Evolutionary conservation across 2,888 invertebrate species (phyloP), one percentile per base, ranked within the genome.

Genomic region (Sarcophaga carnaria): DNA sequence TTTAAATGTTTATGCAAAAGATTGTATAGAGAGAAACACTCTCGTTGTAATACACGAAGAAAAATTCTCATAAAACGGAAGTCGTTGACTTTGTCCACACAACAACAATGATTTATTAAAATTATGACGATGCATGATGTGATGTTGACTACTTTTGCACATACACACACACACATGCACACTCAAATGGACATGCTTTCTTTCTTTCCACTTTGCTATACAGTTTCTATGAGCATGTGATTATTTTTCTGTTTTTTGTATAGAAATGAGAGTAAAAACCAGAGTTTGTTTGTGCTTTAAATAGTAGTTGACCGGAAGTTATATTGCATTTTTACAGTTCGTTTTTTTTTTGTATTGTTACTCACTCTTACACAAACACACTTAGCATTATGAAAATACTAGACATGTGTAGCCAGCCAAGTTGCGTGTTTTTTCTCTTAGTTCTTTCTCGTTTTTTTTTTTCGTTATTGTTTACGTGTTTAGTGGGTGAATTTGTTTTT

Each of bases 51-150:
- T 54, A 37, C 62, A 14, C 27, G 66, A 83, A 37, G 83, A 83
- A 78, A 62, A 72, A 47, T 87, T 81, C 86, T 80, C 86, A 75
- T 80, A 81, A 85, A 91, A 88, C 92, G 92, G 92, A 92, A 91
- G 91, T 91, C 91, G 91, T 91, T 91, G 91, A 92, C 91, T 91
- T 90, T 90, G 88, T 85, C 78, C 72, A 83, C 82, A 82, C 49
- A 78, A 60, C 62, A 83, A 74, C 85, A 78, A 74, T 82, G 87
- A 82, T 85, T 85, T 85, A 69, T 59, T 59, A 64, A 76, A 80
- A 77, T 77, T 85, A 76, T 80, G 71, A 84, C 75, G 49, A 74
- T 49, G 60, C 75, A 71, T 71, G 71, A 77, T 72, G 45, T 77
- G 64, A 71, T 72, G 49, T 72, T 66, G 66, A 78, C 47, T 47